These are phyloP conservation scores for Patiria pectinifera DNA, from an alignment of 53 echinoderm and acorn worm species.

Conservation along the genomic window DNA sequence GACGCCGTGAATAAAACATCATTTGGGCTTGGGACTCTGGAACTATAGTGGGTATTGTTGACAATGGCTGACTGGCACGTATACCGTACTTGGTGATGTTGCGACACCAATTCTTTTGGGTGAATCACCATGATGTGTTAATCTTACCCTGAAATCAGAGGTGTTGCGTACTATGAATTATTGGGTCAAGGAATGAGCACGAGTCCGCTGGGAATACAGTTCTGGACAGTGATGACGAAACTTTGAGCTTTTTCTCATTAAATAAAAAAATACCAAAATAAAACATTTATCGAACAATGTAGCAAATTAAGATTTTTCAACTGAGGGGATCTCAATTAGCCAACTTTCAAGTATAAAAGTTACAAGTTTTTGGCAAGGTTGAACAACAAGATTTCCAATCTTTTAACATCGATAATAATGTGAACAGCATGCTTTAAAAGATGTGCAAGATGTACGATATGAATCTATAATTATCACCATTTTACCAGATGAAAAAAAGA, in stretches of 20 bases:
- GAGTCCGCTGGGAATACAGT: not conserved
- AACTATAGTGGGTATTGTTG: conserved; percentile 18
- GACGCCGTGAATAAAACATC: conserved; percentile 51
- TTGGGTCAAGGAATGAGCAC: not conserved
- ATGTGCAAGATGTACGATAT: too few relatives aligned
- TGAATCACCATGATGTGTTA: conserved; percentile 33
- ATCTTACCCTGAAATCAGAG: not conserved
- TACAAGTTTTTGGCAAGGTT: too few relatives aligned
- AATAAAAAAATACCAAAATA: too few relatives aligned
- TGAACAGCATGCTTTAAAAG: too few relatives aligned
- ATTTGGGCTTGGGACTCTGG: not conserved
- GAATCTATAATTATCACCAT: too few relatives aligned
- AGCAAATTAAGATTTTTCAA: too few relatives aligned
- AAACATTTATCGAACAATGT: too few relatives aligned
- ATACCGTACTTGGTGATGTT: not conserved
- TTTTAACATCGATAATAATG: too few relatives aligned
- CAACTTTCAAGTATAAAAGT: too few relatives aligned
- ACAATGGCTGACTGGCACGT: conserved; percentile 11
- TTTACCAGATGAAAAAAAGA: too few relatives aligned
- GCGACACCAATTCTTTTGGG: conserved; percentile 17
- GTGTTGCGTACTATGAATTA: not conserved
- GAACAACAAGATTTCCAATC: too few relatives aligned
- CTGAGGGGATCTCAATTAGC: too few relatives aligned
- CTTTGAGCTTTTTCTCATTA: not conserved
- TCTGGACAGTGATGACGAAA: not conserved